Conservation (phyloP, 2,888 invertebrate genomes). For the Rosalia funebris region DNA sequence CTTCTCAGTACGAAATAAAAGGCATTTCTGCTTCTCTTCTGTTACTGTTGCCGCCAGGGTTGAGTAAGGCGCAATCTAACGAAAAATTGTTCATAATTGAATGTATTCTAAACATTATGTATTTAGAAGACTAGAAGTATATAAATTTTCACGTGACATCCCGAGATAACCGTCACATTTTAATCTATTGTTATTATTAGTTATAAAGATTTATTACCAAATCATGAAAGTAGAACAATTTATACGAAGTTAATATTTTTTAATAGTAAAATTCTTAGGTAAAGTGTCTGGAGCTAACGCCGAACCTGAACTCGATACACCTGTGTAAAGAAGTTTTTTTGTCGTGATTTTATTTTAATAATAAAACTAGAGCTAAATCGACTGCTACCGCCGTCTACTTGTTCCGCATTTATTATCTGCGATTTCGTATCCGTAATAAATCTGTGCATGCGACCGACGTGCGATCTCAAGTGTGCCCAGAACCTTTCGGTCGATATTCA, state of each 20-base stretch:
- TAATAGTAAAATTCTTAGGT: too few species aligned
- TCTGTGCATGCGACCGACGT: too few species aligned
- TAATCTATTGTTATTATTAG: not conserved
- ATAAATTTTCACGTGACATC: too few species aligned
- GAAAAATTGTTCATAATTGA: not conserved
- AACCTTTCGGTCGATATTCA: slow-evolving; percentile 26
- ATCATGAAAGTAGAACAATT: too few species aligned
- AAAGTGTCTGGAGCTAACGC: too few species aligned
- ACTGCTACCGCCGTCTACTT: not conserved
- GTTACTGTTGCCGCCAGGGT: not conserved
- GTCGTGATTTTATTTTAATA: not conserved
- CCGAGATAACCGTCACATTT: not conserved
- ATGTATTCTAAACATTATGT: too few species aligned
- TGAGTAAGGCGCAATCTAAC: not conserved
- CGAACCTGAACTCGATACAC: too few species aligned
- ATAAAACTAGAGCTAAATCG: not conserved
- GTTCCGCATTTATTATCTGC: not conserved
- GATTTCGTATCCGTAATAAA: not conserved
- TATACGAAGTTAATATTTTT: too few species aligned
- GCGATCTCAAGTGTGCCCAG: not conserved
- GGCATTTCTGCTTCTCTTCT: not conserved
- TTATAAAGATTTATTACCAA: too few species aligned
- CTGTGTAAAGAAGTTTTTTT: not conserved
- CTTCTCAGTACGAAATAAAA: not conserved
- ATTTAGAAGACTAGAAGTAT: too few species aligned